Base-by-base conservation (phyloP, 2,888 invertebrate genomes). In the Plebejus argus region DNA sequence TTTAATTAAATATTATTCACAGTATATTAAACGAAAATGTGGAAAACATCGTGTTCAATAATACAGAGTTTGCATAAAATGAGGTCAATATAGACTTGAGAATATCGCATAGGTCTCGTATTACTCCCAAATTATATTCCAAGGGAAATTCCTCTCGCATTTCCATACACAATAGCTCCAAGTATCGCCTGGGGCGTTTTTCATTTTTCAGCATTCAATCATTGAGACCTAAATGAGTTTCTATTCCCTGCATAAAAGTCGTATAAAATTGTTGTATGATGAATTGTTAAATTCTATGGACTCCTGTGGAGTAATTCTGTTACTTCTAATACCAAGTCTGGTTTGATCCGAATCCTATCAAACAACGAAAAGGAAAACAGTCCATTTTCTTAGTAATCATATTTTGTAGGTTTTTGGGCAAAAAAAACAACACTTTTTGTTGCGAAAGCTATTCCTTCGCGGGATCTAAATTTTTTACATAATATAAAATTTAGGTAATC, bases 151-250 rank as follows among this genome's bases (percentile, higher is more conserved):
- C 66, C 66, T 66, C 10, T 28, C 66, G 28, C 66, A 66, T 66
- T 66, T 33, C 18, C 66, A 28, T 28, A 33, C 66, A 66, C 66
- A 66, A 66, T 33, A 33, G 66, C 28, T 66, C 66, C 28, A 66
- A 66, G 66, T 66, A 66, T 66, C 66, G 66, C 66, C 20, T 7
- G 28, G 15, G 3, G 33, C 28, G 66, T 23, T 66, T 61, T 66
- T 45, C 20, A 53, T 61, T 76, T 66, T 49, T 78, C 66, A 66
- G n/a, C 10, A 66, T 66, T 66, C 66, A 66, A 66, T 66, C 66
- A 66, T 28, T 66, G 28, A 33, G 12, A 66, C 12, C 28, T 18
- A 66, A 66, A 66, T 66, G 28, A 66, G 66, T 66, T 66, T 66
- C 28, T 15, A 28, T 66, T 18, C 28, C 28, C 28, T 66, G 33